A percentile compares a stretch with the other conserved stretches of the same genome.
Evolutionary conservation across 2,113 vertebrate species (phyloP).

Genomic region (Sula dactylatra): DNA sequence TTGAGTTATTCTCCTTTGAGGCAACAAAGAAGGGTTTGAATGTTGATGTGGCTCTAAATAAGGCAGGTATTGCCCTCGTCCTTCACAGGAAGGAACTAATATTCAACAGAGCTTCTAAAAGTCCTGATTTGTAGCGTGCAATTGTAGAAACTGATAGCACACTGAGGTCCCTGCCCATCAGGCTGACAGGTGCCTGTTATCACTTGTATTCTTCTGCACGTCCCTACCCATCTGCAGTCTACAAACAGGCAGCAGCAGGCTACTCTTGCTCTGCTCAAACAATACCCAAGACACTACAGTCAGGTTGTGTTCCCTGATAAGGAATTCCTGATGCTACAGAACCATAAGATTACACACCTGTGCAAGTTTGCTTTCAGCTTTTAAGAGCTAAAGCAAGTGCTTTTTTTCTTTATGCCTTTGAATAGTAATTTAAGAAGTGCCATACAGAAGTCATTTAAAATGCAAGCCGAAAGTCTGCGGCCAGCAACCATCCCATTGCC

Average conservation of each 20-base stretch:
- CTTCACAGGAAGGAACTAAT: neutral
- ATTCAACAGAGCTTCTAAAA: neutral
- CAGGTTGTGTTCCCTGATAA: neutral
- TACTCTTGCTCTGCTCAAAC: neutral
- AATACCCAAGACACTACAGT: neutral
- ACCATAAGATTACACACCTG: neutral
- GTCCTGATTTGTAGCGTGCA: neutral
- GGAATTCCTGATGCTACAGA: neutral
- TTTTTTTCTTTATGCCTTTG: neutral
- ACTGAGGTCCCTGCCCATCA: neutral
- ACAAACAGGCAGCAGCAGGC: neutral
- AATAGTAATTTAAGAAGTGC: too few relatives aligned
- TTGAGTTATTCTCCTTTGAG: neutral
- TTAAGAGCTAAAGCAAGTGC: neutral
- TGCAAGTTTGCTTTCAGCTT: neutral
- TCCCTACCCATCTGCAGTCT: neutral
- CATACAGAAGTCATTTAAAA: neutral
- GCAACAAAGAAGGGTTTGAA: neutral
- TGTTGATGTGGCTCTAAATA: neutral
- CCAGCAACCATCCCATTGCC: neutral
- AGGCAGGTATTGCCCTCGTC: neutral
- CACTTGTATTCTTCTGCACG: neutral
- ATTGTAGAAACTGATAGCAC: neutral
- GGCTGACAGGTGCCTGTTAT: neutral
- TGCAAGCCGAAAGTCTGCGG: neutral